Evolutionary conservation across 2,797 vertebrate species (phyloP).

Genomic region (Mionectes olivaceus): DNA sequence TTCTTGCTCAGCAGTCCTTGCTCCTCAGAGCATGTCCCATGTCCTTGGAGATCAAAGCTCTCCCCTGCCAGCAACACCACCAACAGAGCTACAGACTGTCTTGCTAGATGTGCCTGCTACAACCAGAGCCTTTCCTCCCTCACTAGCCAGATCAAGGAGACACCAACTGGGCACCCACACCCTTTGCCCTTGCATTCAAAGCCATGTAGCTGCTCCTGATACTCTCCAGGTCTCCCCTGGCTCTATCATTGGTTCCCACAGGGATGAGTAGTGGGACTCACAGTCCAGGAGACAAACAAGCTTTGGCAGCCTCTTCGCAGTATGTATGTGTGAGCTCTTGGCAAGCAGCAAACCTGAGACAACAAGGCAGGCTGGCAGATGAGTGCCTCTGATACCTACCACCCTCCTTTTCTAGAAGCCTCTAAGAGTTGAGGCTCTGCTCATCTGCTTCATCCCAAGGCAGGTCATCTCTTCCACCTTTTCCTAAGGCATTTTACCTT

Average conservation of each 20-base stretch:
- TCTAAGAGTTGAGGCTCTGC: neutral
- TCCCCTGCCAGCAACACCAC: neutral
- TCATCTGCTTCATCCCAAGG: neutral
- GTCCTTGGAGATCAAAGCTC: neutral
- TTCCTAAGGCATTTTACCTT: neutral
- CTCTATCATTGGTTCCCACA: neutral
- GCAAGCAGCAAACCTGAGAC: neutral
- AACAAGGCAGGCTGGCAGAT: neutral
- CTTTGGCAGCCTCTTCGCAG: neutral
- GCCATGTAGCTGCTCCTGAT: neutral
- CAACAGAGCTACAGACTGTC: neutral
- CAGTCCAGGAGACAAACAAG: neutral
- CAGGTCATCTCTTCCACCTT: neutral
- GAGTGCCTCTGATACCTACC: neutral
- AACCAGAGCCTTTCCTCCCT: neutral
- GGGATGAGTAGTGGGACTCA: neutral
- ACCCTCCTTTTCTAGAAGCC: neutral
- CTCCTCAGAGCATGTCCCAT: neutral
- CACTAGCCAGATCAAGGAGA: neutral
- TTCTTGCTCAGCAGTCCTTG: neutral
- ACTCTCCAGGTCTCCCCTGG: neutral
- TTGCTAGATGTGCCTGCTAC: neutral
- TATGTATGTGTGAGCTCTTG: rapidly evolving
- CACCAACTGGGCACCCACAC: neutral
- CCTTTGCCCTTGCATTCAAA: neutral